Conservation (phyloP, 2,888 invertebrate species). For the Lycophotia porphyrea region DNA sequence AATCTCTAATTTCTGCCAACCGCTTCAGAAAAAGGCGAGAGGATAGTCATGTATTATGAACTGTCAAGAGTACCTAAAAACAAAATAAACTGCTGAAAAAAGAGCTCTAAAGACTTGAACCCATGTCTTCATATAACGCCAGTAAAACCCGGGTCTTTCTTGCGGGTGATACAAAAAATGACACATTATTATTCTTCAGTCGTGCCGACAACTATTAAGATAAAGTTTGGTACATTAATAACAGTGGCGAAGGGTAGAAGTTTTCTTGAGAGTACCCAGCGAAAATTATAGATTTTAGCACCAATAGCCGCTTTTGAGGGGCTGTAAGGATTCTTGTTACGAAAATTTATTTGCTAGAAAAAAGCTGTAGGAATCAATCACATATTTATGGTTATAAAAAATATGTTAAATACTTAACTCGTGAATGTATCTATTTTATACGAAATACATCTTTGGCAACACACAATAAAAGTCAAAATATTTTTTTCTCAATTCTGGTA, state of each 20-base stretch:
- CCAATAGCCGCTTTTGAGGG: background rate
- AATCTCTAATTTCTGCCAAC: background rate
- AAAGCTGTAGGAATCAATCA: background rate
- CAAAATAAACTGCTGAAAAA: conserved; percentile 24
- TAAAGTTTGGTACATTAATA: conserved; percentile 54
- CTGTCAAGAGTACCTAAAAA: conserved; percentile 11
- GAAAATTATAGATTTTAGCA: conserved; percentile 19
- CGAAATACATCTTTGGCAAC: conserved; percentile 43
- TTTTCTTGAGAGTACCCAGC: background rate
- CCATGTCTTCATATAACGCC: conserved; percentile 25
- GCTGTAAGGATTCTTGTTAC: background rate
- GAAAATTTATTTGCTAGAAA: background rate
- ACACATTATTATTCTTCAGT: conserved; percentile 46
- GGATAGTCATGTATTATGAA: background rate
- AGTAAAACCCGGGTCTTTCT: conserved; percentile 27
- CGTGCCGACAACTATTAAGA: conserved; percentile 50
- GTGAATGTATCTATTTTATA: background rate
- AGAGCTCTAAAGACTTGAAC: conserved; percentile 4
- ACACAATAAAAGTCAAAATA: background rate
- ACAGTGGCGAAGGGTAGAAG: conserved; percentile 22
- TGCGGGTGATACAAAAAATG: conserved; percentile 44
- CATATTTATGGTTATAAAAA: background rate
- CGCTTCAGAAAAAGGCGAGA: background rate
- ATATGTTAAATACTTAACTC: background rate
- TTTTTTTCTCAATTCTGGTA: too few species aligned